phyloP scores from a whole-genome alignment of 2,113 vertebrate species.

The Albula glossodonta region DNA sequence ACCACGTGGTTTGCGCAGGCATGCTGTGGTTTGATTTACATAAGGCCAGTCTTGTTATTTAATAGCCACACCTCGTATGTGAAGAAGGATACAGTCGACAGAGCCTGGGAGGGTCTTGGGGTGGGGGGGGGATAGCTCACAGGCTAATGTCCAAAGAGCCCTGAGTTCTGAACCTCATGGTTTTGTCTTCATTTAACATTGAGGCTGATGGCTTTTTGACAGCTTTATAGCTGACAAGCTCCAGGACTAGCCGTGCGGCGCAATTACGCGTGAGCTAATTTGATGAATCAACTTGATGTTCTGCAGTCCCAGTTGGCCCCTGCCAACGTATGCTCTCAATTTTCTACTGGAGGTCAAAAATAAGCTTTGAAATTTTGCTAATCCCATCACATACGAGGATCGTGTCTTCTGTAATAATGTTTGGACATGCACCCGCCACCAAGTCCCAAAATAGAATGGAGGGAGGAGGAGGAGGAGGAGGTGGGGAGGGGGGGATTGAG shows the following conservation, averaged over 20 bases:
- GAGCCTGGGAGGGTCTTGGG: conserved; percentile 11
- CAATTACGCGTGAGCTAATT: conserved; percentile 89
- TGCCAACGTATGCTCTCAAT: conserved; percentile 72
- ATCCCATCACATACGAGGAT: conserved; percentile 68
- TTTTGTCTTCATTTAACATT: conserved; percentile 87
- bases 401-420: conserved; percentile 67
- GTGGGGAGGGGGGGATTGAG: neutral
- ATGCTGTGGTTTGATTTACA: no score
- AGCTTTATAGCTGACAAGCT: conserved; percentile 85
- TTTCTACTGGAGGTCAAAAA: conserved; percentile 80
- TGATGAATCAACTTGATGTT: conserved; percentile 95
- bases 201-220: conserved; percentile 86
- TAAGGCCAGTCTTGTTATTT: no score
- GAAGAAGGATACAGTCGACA: conserved; percentile 12
- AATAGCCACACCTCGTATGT: neutral
- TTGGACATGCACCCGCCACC: conserved; percentile 60
- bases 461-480: neutral
- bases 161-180: conserved; percentile 76
- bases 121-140: conserved; percentile 58
- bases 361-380: conserved; percentile 78
- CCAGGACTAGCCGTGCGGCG: conserved; percentile 84
- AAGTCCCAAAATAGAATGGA: conserved; percentile 57
- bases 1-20: no score
- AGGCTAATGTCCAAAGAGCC: conserved; percentile 75
- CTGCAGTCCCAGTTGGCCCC: conserved; percentile 77